Base-by-base conservation (phyloP, 2,888 invertebrate genomes). In the Disparrhopalites patrizii region DNA sequence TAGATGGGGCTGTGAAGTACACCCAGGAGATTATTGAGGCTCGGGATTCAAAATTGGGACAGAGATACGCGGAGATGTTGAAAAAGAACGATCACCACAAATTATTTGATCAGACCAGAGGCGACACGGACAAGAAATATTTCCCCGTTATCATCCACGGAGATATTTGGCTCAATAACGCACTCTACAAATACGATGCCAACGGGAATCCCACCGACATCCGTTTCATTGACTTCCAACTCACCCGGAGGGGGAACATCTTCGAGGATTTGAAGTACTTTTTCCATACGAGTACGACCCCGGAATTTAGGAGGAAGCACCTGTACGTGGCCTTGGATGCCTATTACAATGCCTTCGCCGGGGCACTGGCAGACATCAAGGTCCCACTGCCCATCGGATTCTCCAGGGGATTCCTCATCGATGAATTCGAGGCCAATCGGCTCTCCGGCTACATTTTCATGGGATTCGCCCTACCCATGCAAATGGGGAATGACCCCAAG, bases 151-250 rank as follows among this genome's bases (percentile, higher is more conserved):
- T 70, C 2, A 50, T 67, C 18, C 74, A 74, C 60, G 72, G 74
- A 8, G 74, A 74, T 58, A 36, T 73, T n/a, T 73, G 73, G 73
- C 18, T 60, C 10, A 74, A 74, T 61, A 74, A 74, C 36, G 40
- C 71, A 1, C 54, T 74, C 1, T 56, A 72, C 60, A 72, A 73
- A 60, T 67, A 74, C 23, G 60, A 69, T 36, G 38, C 58, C 1
- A 38, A 60, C 1, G 69, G 67, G 10, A 63, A 62, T 0, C n/a
- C 63, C 0, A 50, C 69, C 13, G 68, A 67, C 20, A 31, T 71
- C 10, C 56, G 62, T 23, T 68, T 72, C 47, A 68, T 73, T 23
- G 73, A 73, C 28, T 73, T 68, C 56, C 73, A 73, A 43, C 63
- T 63, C 23, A 38, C 55, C n/a, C 38, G 69, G 5, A 40, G 62